Base-by-base conservation (phyloP, 2,113 vertebrate species). In the Prietella phreatophila region DNA sequence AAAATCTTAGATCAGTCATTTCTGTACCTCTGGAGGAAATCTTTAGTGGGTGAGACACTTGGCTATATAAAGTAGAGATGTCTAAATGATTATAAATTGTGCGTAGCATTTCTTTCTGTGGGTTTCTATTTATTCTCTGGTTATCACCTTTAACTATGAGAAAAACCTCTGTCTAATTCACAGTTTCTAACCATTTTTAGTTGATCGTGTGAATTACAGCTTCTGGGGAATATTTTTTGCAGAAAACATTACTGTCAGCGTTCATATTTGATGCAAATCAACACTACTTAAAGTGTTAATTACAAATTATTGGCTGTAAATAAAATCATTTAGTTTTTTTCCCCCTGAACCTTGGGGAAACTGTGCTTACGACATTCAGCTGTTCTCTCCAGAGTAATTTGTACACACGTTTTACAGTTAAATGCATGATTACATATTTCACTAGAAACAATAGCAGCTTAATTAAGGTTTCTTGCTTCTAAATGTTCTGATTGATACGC, bases 381-480 rank as follows among this genome's bases (percentile, higher is more conserved):
- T 47, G 71, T 39, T 76, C 36, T 75, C 25, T 5, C 47, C n/a
- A 50, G 13, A 85, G 8, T 1, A 76, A 47, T 39, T 47, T 36
- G 17, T 36, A 63, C 22, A 20, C 4, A 84, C 33, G 75, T 85
- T 79, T 79, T 47, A 63, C 19, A 30, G 14, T 20, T 86, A 63
- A 63, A 53, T n/a, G 14, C 2, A 58, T 65, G 10, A 63, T 60
- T 78, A 27, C 27, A 65, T 67, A 85, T 69, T 82, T 76, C n/a
- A 58, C 30, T 87, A 55, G 80, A 85, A 81, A 82, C 67, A 87
- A 82, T 76, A 27, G 22, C 10, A 83, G 47, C 58, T 75, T 85
- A 90, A 85, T 88, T 69, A 76, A 61, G 36, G 50, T 73, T 33
- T 67, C n/a, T 10, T 27, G 65, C 73, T 81, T 61, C 19, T 71